These are phyloP conservation scores for Diadophis punctatus DNA, from an alignment of 2,113 vertebrate species.

Conservation along the genomic window DNA sequence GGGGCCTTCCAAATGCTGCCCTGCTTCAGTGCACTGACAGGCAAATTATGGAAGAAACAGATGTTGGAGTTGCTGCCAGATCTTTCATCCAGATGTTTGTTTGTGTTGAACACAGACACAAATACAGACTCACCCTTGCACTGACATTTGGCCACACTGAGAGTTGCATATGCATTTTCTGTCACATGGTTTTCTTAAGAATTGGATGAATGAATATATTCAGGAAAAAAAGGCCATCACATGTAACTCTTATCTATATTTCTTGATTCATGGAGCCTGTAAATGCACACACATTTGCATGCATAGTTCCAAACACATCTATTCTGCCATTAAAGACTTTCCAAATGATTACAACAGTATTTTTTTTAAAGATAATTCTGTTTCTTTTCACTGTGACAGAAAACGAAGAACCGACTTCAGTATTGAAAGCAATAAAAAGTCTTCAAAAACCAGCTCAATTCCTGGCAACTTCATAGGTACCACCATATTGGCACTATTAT, in stretches of 20 bases:
- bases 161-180: background rate
- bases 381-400: background rate
- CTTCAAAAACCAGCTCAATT: background rate
- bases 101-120: constrained; percentile 20
- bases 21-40: constrained; percentile 24
- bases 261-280: background rate
- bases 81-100: constrained; percentile 33
- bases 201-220: background rate
- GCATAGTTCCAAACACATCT: background rate
- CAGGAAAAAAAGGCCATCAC: background rate
- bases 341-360: background rate
- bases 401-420: background rate
- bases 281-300: background rate
- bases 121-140: constrained; percentile 17
- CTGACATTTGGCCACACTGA: constrained; percentile 9
- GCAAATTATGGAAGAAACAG: constrained; percentile 28
- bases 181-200: background rate
- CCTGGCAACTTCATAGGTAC: background rate
- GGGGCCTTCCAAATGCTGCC: constrained; percentile 13
- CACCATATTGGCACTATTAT: background rate
- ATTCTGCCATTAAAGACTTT: background rate
- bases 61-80: constrained; percentile 23
- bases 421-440: background rate
- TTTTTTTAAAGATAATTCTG: background rate
- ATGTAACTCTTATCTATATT: background rate